Conservation (phyloP, 2,113 vertebrate species). For the Caranx ignobilis region DNA sequence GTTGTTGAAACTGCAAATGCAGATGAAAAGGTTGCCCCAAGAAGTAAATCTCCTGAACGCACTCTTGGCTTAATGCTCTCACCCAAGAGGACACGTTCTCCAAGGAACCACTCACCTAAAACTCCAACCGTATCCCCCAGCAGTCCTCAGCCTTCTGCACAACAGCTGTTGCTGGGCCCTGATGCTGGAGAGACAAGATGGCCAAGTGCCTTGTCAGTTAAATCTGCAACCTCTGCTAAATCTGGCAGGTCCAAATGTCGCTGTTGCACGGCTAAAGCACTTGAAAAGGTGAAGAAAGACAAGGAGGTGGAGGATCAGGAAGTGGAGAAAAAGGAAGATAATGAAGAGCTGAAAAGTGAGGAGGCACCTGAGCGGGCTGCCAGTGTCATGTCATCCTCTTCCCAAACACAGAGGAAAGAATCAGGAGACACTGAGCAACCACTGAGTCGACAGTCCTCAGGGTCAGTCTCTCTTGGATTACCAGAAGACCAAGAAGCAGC, state of each 20-base stretch:
- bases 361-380: constrained; percentile 16
- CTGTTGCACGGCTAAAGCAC: constrained; percentile 45
- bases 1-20: constrained; percentile 32
- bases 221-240: constrained; percentile 61
- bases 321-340: background rate
- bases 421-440: constrained; percentile 59
- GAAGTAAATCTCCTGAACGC: constrained; percentile 27
- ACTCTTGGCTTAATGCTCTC: constrained; percentile 42
- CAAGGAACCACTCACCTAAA: constrained; percentile 31
- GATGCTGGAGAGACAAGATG: constrained; percentile 48
- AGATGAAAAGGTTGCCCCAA: constrained; percentile 15
- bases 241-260: constrained; percentile 67
- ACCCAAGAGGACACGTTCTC: constrained; percentile 31
- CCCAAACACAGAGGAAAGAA: constrained; percentile 58
- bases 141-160: constrained; percentile 28
- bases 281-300: constrained; percentile 26
- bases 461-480: constrained; percentile 76
- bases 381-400: constrained; percentile 65
- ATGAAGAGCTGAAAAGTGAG: constrained; percentile 33
- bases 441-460: constrained; percentile 70
- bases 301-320: constrained; percentile 30
- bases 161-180: constrained; percentile 29
- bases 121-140: constrained; percentile 13
- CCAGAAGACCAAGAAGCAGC: constrained; percentile 62
- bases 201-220: constrained; percentile 69